Evolutionary conservation across 2,888 invertebrate species (phyloP).

Genomic region (Cephus sareptanus): DNA sequence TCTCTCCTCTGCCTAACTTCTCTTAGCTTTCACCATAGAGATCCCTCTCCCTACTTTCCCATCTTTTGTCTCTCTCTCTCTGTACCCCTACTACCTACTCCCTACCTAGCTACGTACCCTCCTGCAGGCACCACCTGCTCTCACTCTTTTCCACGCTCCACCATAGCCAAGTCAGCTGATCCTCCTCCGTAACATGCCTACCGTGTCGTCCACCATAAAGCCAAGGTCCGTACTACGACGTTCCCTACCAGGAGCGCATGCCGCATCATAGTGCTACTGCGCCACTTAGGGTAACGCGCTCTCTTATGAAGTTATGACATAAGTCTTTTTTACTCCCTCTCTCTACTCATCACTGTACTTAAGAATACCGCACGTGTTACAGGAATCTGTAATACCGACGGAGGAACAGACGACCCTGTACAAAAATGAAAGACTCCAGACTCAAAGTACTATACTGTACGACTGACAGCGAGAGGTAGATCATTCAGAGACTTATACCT

Average conservation of each 20-base stretch:
- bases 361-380: no score
- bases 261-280: conserved; percentile 16
- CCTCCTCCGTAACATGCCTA: conserved; percentile 11
- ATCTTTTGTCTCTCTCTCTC: conserved; percentile 15
- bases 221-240: conserved; percentile 38
- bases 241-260: conserved; percentile 3
- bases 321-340: no score
- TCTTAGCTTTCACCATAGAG: conserved; percentile 17
- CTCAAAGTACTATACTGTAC: no score
- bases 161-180: conserved; percentile 44
- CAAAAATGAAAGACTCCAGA: no score
- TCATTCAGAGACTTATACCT: no score
- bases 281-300: conserved; percentile 12
- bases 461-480: no score
- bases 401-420: no score
- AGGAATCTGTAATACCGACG: no score
- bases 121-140: conserved; percentile 6
- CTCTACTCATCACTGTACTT: no score
- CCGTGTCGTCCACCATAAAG: conserved; percentile 31
- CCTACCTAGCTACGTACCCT: background rate
- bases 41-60: conserved; percentile 20
- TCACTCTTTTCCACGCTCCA: conserved; percentile 12
- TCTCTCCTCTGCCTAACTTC: conserved; percentile 23
- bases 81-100: background rate
- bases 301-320: conserved; percentile 23